Evolutionary conservation across 2,113 vertebrate species (phyloP).

Genomic region (Pogona vitticeps): DNA sequence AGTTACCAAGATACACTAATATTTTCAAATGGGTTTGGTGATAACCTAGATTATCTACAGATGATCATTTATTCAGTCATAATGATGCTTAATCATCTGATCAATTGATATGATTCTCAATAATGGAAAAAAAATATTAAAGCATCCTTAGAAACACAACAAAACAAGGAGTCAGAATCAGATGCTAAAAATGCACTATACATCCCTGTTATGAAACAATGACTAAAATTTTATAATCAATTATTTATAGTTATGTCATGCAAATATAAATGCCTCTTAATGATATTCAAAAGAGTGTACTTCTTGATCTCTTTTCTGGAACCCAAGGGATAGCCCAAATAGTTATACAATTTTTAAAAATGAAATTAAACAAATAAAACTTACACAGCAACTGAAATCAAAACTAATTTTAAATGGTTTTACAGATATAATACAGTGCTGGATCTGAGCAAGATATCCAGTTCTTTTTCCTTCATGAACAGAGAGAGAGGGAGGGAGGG

Average conservation of each 20-base stretch:
- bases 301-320: constrained; percentile 9
- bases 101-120: background rate
- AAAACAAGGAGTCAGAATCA: background rate
- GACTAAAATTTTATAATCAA: constrained; percentile 1
- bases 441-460: background rate
- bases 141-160: background rate
- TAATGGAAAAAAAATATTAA: background rate
- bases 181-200: background rate
- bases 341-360: background rate
- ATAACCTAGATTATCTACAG: background rate
- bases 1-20: background rate
- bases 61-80: background rate
- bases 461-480: background rate
- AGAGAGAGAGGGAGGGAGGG: background rate
- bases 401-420: background rate
- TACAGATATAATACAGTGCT: background rate
- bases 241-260: constrained; percentile 26
- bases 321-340: constrained; percentile 7
- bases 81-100: background rate
- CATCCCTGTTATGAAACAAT: constrained; percentile 20
- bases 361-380: constrained; percentile 24
- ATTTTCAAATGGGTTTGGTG: background rate
- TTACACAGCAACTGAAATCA: background rate
- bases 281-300: constrained; percentile 1
- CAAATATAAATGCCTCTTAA: background rate